Evolutionary conservation across 1,140 invertebrate genomes (phyloP).

Genomic region (Harlomillsia oculata): DNA sequence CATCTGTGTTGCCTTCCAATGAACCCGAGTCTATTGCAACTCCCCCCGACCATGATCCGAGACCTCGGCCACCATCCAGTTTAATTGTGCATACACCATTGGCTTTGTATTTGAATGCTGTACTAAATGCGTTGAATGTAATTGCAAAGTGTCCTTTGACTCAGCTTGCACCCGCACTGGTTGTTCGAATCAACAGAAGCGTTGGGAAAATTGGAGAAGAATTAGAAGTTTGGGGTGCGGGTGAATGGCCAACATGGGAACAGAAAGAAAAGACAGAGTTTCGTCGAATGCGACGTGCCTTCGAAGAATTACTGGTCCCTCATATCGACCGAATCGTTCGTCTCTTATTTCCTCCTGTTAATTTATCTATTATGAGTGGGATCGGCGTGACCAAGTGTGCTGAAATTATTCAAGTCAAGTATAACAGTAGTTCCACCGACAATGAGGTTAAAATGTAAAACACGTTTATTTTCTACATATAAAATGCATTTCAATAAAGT

Average conservation of each 20-base stretch:
- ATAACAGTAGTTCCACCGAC: neutral
- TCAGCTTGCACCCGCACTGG: slow-evolving; percentile 17
- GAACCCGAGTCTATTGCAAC: slow-evolving; percentile 24
- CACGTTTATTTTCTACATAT: neutral
- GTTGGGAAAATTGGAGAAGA: slow-evolving; percentile 26
- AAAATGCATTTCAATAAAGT: too few species aligned
- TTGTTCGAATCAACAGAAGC: slow-evolving; percentile 26
- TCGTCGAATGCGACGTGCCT: slow-evolving; percentile 30
- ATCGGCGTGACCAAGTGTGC: slow-evolving; percentile 29
- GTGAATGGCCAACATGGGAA: slow-evolving; percentile 34
- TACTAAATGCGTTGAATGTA: slow-evolving; percentile 27
- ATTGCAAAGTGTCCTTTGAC: slow-evolving; percentile 30
- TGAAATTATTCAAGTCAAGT: slow-evolving; percentile 25
- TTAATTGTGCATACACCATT: slow-evolving; percentile 25
- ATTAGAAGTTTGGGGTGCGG: slow-evolving; percentile 30
- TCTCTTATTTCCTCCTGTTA: slow-evolving; percentile 28
- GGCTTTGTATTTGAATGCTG: slow-evolving; percentile 30
- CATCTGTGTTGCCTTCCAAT: slow-evolving; percentile 16
- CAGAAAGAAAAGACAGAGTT: slow-evolving; percentile 29
- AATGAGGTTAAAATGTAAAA: neutral
- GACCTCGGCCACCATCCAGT: slow-evolving; percentile 32
- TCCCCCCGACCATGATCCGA: slow-evolving; percentile 20
- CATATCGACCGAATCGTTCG: slow-evolving; percentile 32
- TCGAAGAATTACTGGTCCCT: slow-evolving; percentile 32
- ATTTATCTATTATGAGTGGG: slow-evolving; percentile 27